A percentile compares a stretch with the other conserved stretches of the same genome.
Conservation (phyloP, 1,140 invertebrate species). For the Yoshiicerus persimilis region DNA sequence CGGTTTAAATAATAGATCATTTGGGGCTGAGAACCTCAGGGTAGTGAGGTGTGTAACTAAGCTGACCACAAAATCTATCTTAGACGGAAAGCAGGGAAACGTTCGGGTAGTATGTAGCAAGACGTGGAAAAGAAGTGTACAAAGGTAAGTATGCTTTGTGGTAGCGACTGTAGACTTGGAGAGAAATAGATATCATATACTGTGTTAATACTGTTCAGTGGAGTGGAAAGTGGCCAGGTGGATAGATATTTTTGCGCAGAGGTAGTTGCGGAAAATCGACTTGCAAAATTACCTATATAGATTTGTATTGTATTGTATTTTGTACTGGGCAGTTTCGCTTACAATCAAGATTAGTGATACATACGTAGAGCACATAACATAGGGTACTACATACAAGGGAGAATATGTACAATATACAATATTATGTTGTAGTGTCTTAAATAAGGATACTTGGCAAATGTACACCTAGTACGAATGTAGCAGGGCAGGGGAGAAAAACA, state of each 20-base stretch:
- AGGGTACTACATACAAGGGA: not conserved
- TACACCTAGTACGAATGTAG: not conserved
- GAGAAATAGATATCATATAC: not conserved
- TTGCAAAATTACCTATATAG: not conserved
- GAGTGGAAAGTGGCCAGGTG: not conserved
- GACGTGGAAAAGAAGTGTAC: not conserved
- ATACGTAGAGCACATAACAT: not conserved
- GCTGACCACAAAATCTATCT: constrained; percentile 4
- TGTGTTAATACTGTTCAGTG: not conserved
- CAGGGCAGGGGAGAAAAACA: not conserved
- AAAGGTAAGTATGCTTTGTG: not conserved
- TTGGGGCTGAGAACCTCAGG: not conserved
- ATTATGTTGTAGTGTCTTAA: not conserved
- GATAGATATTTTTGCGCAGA: constrained; percentile 12
- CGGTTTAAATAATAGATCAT: constrained; percentile 12
- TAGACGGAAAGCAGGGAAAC: not conserved
- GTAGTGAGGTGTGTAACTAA: not conserved
- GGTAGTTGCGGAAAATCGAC: constrained; percentile 3
- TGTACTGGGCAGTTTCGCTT: not conserved
- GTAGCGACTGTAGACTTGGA: too few species aligned
- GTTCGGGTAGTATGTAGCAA: not conserved
- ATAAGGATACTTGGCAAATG: not conserved
- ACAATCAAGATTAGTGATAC: not conserved
- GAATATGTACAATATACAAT: not conserved
- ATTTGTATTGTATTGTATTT: not conserved